These are phyloP conservation scores for Martes martes DNA, from an alignment of 2,113 vertebrate species.

Conservation along the genomic window DNA sequence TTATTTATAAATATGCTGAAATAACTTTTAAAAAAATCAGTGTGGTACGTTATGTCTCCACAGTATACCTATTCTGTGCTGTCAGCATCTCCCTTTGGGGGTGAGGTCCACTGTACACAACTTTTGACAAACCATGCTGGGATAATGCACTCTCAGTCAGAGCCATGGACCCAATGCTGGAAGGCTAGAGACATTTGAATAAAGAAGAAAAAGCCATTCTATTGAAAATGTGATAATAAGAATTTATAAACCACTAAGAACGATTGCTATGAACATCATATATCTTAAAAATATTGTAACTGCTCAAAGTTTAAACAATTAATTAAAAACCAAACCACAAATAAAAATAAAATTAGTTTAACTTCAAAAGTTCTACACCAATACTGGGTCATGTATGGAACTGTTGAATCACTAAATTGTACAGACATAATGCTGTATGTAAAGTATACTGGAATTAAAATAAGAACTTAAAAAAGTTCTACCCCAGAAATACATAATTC, in stretches of 20 bases:
- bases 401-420: not conserved
- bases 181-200: slow-evolving; percentile 86
- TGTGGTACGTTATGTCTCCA: not conserved
- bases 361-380: slow-evolving; percentile 24
- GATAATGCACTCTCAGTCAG: slow-evolving; percentile 96
- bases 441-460: not conserved
- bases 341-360: slow-evolving; percentile 6
- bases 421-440: not conserved
- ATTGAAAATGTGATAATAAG: not conserved
- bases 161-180: slow-evolving; percentile 95
- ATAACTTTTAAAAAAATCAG: not conserved
- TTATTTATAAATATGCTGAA: slow-evolving; percentile 19
- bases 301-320: slow-evolving; percentile 7
- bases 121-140: slow-evolving; percentile 94
- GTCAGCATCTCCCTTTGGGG: slow-evolving; percentile 97
- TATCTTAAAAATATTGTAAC: not conserved
- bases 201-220: not conserved
- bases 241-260: not conserved
- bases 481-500: not conserved
- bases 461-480: slow-evolving; percentile 2
- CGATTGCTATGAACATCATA: not conserved
- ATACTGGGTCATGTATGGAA: not conserved
- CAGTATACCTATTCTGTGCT: slow-evolving; percentile 94
- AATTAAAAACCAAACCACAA: slow-evolving; percentile 28
- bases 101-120: slow-evolving; percentile 97